These are phyloP conservation scores for Ahaetulla prasina DNA, from an alignment of 2,113 vertebrate species.

Conservation along the genomic window DNA sequence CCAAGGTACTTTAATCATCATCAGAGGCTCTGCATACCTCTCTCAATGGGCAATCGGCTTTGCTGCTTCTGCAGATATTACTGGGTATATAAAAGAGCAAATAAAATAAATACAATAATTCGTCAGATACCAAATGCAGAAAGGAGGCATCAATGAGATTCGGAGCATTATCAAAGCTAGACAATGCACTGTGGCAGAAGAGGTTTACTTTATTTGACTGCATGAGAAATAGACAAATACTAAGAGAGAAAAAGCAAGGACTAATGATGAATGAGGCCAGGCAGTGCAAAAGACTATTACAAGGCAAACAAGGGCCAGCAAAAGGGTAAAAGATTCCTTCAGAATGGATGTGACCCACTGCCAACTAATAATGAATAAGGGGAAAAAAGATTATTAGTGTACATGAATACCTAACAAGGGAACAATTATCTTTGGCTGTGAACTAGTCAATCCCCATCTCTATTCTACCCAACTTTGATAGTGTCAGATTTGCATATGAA, in stretches of 20 bases:
- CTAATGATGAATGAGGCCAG: not conserved
- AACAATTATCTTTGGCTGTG: not conserved
- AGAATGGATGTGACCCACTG: not conserved
- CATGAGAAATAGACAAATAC: not conserved
- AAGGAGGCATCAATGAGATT: not conserved
- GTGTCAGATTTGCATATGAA: constrained; percentile 16
- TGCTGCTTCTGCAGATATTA: not conserved
- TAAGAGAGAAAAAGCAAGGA: too few species aligned
- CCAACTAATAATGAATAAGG: not conserved
- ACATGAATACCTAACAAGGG: not conserved
- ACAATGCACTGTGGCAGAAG: not conserved
- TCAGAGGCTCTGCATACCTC: not conserved
- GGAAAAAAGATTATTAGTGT: not conserved
- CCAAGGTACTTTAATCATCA: not conserved
- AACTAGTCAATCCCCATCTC: not conserved
- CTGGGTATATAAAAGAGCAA: not conserved
- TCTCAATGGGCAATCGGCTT: not conserved
- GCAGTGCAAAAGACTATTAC: not conserved
- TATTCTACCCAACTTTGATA: not conserved
- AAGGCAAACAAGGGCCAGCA: not conserved
- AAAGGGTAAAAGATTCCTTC: not conserved
- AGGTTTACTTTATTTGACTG: not conserved
- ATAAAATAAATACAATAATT: not conserved
- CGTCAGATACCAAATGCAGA: not conserved
- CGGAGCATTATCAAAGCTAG: not conserved